Base-by-base conservation (phyloP, 2,113 vertebrate genomes). In the Panurus biarmicus region DNA sequence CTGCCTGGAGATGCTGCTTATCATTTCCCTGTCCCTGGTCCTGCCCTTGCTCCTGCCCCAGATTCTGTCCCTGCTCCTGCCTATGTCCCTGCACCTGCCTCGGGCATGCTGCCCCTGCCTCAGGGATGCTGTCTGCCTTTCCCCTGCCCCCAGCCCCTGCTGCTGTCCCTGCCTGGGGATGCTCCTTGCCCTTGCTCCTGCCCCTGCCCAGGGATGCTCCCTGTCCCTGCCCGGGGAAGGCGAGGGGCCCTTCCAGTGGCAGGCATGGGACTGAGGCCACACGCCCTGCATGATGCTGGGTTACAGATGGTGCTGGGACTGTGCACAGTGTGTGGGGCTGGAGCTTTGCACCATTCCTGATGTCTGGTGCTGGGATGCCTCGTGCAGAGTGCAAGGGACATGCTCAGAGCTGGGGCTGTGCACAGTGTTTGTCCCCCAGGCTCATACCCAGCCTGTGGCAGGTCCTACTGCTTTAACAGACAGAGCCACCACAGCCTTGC, bases 171-270 rank as follows among this genome's bases (percentile, higher is more conserved):
- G 22, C 3, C 33, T 11, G 13, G 50, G 23, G 22, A 33, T 69
- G 28, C n/a, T 48, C 5, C 18, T 15, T 35, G 31, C 13, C 14
- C 14, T 9, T 70, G 25, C 26, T 18, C 10, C 33, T 36, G 38
- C 7, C 36, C 36, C 33, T 86, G 14, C 47, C 29, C 3, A 4
- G 21, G 25, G 14, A 15, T 74, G 35, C 42, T 57, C 31, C 24
- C 35, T 29, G 24, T 11, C 26, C 21, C 47, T 72, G 28, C 26
- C 12, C 6, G 3, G 22, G 23, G 25, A 51, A 33, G 53, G 16
- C 1, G 0, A 81, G 13, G 2, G 23, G 23, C 36, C 24, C 13
- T n/a, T 17, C 31, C 8, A 11, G 53, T 24, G 7, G 12, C 8
- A 12, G 12, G 15, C 1, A 0, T 4, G 19, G 24, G 29, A 6